Conservation (phyloP, 2,797 vertebrate species). For the Tachyglossus aculeatus region DNA sequence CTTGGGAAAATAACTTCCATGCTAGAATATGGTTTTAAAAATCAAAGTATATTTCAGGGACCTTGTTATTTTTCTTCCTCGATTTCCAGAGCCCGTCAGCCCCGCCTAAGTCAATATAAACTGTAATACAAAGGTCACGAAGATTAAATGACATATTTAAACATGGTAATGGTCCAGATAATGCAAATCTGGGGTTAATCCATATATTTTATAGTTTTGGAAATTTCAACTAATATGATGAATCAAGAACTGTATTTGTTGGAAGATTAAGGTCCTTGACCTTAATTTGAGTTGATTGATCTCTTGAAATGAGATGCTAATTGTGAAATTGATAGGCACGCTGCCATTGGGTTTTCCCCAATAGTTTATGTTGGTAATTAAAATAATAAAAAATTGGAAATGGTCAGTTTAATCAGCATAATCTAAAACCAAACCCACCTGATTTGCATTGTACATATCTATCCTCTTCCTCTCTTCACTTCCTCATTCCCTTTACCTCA, state of each 20-base stretch:
- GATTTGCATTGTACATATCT: not conserved
- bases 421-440: constrained; percentile 21
- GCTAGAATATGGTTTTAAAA: constrained; percentile 23
- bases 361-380: constrained; percentile 68
- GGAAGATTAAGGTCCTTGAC: constrained; percentile 89
- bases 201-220: constrained; percentile 56
- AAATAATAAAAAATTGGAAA: constrained; percentile 51
- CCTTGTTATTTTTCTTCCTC: constrained; percentile 16
- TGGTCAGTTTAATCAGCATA: constrained; percentile 32
- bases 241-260: constrained; percentile 70
- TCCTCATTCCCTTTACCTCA: not conserved
- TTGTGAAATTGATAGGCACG: constrained; percentile 75
- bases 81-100: constrained; percentile 23
- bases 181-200: constrained; percentile 46
- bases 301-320: constrained; percentile 85
- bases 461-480: no score
- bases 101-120: constrained; percentile 34
- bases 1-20: constrained; percentile 34
- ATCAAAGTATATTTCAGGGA: constrained; percentile 23
- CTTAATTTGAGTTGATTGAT: constrained; percentile 86
- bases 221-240: constrained; percentile 62
- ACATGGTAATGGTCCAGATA: constrained; percentile 43
- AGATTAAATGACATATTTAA: constrained; percentile 63
- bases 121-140: constrained; percentile 51
- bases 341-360: constrained; percentile 53